Evolutionary conservation across 23 tunicate genomes (phyloP), one percentile per base, ranked within the genome.

Genomic region (Ascidia mentula): DNA sequence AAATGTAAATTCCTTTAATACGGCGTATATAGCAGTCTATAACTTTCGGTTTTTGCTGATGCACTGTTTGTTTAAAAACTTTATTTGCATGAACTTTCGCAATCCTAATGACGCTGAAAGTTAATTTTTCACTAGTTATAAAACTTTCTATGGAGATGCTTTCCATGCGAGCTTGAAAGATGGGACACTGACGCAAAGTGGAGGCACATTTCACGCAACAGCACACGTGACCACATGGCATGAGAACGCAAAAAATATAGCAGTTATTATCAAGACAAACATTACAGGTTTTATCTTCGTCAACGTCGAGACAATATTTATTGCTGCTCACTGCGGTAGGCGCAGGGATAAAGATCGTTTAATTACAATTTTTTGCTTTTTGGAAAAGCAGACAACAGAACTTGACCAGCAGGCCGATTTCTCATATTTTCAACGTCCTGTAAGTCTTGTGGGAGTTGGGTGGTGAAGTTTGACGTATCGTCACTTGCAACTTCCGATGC

Each of bases 141-240:
- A n/a, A n/a, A n/a, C n/a, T n/a, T n/a, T n/a, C n/a, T n/a, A n/a
- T 84, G 6, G 84, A 60, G 8, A 84, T 79, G 39, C 84, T 79
- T 32, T 45, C 40, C 1, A 89, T 39, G 26, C 74, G 74, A 32
- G 26, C 24, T 28, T 89, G 38, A 34, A 89, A 89, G 3, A 89
- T 73, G 36, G 95, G 95, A 39, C 95, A 89, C 30, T 32, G 34
- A 22, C 82, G 80, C 34, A 89, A 34, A 3, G 80, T 61, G 13
- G 69, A 32, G 0, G 95, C 85, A 69, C 95, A 89, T 7, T 84
- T 36, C 1, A 73, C 30, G 61, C 95, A 89, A 32, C 71, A 79
- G 37, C 85, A 89, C 34, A 89, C n/a, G 74, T 89, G 95, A 45
- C 82, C 73, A 40, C 95, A 89, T 15, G 87, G 79, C 15, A 79